Base-by-base conservation (phyloP, 2,797 vertebrate genomes). In the Bucorvus abyssinicus region DNA sequence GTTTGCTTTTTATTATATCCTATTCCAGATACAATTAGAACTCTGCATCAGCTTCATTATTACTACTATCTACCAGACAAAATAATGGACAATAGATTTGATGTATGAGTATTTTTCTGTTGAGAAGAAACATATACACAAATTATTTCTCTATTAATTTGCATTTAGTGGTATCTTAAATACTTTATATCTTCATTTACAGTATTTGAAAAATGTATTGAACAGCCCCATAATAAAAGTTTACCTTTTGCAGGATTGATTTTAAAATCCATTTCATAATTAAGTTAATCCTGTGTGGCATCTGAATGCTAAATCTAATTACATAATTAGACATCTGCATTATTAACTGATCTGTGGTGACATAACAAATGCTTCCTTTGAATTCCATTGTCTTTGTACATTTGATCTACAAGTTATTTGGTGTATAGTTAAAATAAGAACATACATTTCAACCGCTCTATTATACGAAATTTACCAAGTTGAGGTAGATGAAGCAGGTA, bases 231-330 rank as follows among this genome's bases (percentile, higher is more conserved):
- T 53, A 92, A 63, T 83, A 80, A 92, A 96, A 93, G 36, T 86
- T 96, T 95, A 89, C 49, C 24, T 93, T 96, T 90, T 79, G n/a
- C 18, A 89, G n/a, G 26, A 95, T 79, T 89, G 79, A 94, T 93
- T 96, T 95, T 92, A 56, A 93, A 95, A 76, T 94, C 85, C 47
- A 87, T 94, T 96, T 95, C 86, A 71, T 70, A 96, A 96, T 95
- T 93, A 95, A 92, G 79, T 95, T 96, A 97, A 97, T 95, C 76
- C 20, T 91, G 47, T 84, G 47, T 95, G 96, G 57, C 91, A 95
- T 94, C 91, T 89, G 76, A 93, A 81, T 96, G 91, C 24, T 96
- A 94, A 97, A 84, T 79, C 82, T 95, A 95, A 97, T 97, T 90
- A 87, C 40, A 63, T 95, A 95, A 97, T 96, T 96, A 96, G 94